Conservation (phyloP, 2,113 vertebrate genomes). For the Lampris incognitus region DNA sequence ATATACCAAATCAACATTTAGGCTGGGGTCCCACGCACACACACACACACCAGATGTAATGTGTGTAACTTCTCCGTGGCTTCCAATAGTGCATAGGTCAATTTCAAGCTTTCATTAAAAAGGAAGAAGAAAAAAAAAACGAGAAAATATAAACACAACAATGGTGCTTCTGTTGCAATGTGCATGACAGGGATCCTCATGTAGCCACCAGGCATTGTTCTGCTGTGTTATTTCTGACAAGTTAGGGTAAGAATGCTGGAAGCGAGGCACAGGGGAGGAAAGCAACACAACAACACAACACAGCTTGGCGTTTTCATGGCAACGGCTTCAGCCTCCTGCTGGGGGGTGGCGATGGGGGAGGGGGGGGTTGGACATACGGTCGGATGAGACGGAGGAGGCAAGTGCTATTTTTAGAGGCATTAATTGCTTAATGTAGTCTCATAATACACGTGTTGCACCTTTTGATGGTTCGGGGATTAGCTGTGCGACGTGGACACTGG, state of each 20-base stretch:
- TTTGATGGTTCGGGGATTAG: constrained; percentile 55
- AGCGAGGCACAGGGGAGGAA: constrained; percentile 6
- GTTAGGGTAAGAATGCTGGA: constrained; percentile 7
- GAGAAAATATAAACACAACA: no score
- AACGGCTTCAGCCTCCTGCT: constrained; percentile 47
- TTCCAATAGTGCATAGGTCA: background rate
- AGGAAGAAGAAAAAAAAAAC: background rate
- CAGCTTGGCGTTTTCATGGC: constrained; percentile 60
- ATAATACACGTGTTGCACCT: constrained; percentile 52
- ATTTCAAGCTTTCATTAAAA: background rate
- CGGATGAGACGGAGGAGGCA: constrained; percentile 6
- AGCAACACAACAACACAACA: background rate
- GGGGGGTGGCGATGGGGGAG: background rate
- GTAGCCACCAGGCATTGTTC: constrained; percentile 4
- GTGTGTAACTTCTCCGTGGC: background rate
- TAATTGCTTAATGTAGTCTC: constrained; percentile 62
- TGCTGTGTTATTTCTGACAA: constrained; percentile 26
- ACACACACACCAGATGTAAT: background rate
- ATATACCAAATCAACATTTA: no score
- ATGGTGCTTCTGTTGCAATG: constrained; percentile 4
- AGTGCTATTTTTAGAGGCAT: constrained; percentile 52
- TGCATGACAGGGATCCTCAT: background rate
- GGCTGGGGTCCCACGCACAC: no score
- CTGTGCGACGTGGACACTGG: constrained; percentile 33
- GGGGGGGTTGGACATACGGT: constrained; percentile 10